A percentile compares a stretch with the other conserved stretches of the same genome.
Evolutionary conservation across 2,888 invertebrate genomes (phyloP).

Genomic region (Ommatoiulus sabulosus): DNA sequence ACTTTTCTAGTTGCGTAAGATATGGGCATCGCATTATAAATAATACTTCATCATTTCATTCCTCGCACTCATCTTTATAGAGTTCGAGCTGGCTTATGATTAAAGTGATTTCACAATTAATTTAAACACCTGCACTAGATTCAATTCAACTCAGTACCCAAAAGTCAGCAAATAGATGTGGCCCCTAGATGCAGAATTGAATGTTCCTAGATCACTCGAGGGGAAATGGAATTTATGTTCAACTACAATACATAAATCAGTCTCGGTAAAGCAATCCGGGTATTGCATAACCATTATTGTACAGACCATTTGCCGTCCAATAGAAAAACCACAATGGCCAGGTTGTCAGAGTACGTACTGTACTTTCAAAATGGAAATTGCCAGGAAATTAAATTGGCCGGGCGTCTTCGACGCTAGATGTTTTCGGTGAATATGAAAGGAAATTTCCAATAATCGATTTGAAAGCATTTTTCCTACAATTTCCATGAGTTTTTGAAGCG

Average conservation of each 20-base stretch:
- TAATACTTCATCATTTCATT: no score
- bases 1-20: no score
- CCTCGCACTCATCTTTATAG: no score
- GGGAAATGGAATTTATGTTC: constrained; percentile 3
- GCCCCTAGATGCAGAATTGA: neutral
- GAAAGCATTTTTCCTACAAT: constrained; percentile 4
- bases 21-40: no score
- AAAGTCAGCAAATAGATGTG: neutral
- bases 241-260: neutral
- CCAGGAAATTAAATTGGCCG: constrained; percentile 6
- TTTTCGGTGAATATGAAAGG: neutral
- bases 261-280: neutral
- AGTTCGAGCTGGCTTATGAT: no score
- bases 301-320: neutral
- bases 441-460: constrained; percentile 25
- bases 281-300: neutral
- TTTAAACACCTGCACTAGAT: neutral
- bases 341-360: neutral
- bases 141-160: no score
- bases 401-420: neutral
- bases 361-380: constrained; percentile 16
- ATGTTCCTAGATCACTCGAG: neutral
- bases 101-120: neutral
- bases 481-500: constrained; percentile 2
- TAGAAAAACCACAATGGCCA: neutral